phyloP scores from a whole-genome alignment of 2,888 invertebrate species.

The Patella pellucida region DNA sequence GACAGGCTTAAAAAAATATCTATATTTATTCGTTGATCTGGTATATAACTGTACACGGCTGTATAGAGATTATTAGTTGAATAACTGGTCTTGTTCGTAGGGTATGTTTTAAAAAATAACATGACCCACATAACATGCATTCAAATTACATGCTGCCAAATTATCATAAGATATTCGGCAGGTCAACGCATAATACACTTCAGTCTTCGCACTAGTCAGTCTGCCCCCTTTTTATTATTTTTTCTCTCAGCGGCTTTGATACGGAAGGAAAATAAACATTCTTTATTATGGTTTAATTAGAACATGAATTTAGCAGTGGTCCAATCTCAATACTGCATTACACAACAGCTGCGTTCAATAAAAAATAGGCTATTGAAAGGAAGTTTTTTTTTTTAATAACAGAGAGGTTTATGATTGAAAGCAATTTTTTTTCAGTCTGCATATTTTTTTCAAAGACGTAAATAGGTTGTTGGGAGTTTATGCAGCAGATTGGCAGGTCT shows the following conservation, averaged over 20 bases:
- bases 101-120: no score
- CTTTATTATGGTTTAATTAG: constrained; percentile 27
- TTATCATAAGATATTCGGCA: no score
- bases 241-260: constrained; percentile 8
- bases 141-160: no score
- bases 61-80: no score
- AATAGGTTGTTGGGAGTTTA: constrained; percentile 15
- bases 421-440: constrained; percentile 17
- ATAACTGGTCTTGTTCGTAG: no score
- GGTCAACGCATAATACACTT: no score
- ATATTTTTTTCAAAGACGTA: constrained; percentile 20
- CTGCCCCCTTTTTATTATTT: background rate
- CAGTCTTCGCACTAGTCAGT: no score
- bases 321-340: constrained; percentile 1
- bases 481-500: constrained; percentile 13
- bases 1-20: background rate
- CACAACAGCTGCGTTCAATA: constrained; percentile 12
- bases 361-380: constrained; percentile 24
- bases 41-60: no score
- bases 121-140: no score
- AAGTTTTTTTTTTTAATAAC: constrained; percentile 25
- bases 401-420: constrained; percentile 26
- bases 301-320: constrained; percentile 18
- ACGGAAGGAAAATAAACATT: constrained; percentile 22
- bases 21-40: no score